phyloP scores from a whole-genome alignment of 2,888 invertebrate species.

The Muschampia plurimacula region DNA sequence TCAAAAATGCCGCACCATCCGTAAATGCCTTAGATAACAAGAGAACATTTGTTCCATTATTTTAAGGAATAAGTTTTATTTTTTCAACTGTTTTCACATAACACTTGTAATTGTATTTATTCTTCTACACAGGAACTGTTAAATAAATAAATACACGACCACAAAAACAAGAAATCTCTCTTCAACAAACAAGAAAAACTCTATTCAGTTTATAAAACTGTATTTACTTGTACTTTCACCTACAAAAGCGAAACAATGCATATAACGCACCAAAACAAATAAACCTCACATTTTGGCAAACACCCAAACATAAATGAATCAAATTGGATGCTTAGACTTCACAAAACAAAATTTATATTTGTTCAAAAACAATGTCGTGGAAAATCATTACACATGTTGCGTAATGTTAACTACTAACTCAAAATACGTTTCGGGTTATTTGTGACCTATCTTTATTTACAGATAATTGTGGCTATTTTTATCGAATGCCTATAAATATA shows the following conservation, averaged over 20 bases:
- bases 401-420: neutral
- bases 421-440: neutral
- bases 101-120: too few species aligned
- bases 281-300: conserved; percentile 46
- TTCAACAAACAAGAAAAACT: too few species aligned
- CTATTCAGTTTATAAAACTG: neutral
- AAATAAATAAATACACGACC: too few species aligned
- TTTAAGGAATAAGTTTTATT: too few species aligned
- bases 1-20: too few species aligned
- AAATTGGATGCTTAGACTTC: conserved; percentile 39
- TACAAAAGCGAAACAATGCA: neutral
- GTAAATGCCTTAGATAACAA: too few species aligned
- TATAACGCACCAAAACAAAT: neutral
- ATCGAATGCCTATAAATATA: neutral
- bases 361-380: conserved; percentile 12
- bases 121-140: too few species aligned
- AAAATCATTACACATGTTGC: conserved; percentile 5
- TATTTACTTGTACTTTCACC: neutral
- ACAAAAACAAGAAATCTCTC: too few species aligned
- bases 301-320: conserved; percentile 50
- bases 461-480: neutral
- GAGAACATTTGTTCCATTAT: too few species aligned
- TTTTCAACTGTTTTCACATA: too few species aligned
- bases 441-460: neutral
- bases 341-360: conserved; percentile 22